Conservation (phyloP, 2,113 vertebrate species). For the Myocastor coypus region DNA sequence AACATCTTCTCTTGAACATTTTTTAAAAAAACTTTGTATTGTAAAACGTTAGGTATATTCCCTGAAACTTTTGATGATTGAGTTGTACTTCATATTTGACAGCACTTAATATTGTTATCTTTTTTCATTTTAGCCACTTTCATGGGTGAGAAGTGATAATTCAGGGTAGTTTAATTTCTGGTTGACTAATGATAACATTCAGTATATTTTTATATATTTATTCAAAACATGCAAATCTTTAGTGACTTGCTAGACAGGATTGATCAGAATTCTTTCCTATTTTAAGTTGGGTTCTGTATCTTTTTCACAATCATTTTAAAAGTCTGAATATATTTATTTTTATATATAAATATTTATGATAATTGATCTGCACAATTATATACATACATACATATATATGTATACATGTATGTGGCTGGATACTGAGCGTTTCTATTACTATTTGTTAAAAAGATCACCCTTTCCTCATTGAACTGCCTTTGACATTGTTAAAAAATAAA, state of each 20-base stretch:
- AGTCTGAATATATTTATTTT: not conserved
- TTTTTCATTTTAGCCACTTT: not conserved
- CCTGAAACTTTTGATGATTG: not conserved
- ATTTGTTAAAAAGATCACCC: not conserved
- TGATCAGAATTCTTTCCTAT: not conserved
- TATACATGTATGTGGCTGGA: not conserved
- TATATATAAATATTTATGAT: not conserved
- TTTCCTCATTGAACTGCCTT: not conserved
- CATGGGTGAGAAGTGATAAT: not conserved
- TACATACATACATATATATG: not conserved
- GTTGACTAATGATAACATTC: not conserved
- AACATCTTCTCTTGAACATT: not conserved
- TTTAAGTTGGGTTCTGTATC: not conserved
- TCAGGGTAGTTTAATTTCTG: not conserved
- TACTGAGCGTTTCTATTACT: not conserved
- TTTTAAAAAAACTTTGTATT: not conserved
- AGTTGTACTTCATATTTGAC: too few relatives aligned
- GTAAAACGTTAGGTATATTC: not conserved
- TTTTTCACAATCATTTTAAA: not conserved
- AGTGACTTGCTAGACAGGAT: not conserved
- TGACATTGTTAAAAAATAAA: not conserved
- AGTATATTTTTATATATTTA: not conserved
- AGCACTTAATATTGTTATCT: not conserved
- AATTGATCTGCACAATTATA: not conserved
- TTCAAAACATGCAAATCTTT: not conserved